These are phyloP conservation scores for Loriculus beryllinus DNA, from an alignment of 2,797 vertebrate species.

Conservation along the genomic window DNA sequence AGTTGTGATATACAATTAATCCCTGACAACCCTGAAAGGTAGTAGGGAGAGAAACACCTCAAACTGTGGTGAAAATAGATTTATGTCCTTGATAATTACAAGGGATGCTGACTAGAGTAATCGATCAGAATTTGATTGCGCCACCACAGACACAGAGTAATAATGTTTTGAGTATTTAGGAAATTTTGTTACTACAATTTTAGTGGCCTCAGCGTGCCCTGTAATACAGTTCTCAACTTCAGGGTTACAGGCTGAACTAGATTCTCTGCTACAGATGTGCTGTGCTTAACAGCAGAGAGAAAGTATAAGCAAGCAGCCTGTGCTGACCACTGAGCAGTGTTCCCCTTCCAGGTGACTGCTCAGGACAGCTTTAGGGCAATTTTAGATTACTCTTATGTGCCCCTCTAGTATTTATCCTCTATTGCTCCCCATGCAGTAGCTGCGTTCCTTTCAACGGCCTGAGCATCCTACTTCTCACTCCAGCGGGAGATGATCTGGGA, in stretches of 20 bases:
- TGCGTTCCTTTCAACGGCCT: not conserved
- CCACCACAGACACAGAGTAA: too few species aligned
- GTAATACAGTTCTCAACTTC: not conserved
- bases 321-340: not conserved
- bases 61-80: not conserved
- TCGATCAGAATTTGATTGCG: not conserved
- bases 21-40: not conserved
- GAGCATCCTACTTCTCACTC: not conserved
- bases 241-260: not conserved
- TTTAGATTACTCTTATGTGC: not conserved
- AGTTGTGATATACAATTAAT: accelerated
- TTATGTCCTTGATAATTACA: not conserved
- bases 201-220: accelerated
- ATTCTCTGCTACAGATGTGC: not conserved
- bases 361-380: not conserved
- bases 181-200: not conserved
- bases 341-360: not conserved
- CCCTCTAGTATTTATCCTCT: not conserved
- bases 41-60: not conserved
- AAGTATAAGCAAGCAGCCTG: not conserved
- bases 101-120: not conserved
- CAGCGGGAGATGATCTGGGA: not conserved
- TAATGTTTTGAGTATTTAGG: not conserved
- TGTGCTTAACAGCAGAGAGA: not conserved
- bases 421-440: not conserved